These are phyloP conservation scores for Porites australiensis DNA, from an alignment of 64 coral and sea anemone genomes.

Conservation along the genomic window DNA sequence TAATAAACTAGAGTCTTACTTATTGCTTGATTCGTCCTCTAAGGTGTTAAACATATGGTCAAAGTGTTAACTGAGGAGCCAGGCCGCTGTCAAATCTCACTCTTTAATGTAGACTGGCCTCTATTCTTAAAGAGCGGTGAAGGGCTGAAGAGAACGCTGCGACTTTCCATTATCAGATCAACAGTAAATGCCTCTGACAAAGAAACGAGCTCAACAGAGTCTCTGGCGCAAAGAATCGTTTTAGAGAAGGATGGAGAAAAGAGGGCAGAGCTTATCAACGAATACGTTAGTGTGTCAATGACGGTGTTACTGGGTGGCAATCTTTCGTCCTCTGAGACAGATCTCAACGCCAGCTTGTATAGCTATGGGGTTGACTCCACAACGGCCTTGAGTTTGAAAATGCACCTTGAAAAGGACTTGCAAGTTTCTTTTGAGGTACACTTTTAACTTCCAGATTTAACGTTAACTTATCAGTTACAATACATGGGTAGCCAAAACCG, in stretches of 20 bases:
- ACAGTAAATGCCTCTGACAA: neutral
- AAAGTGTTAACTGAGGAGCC: conserved; percentile 29
- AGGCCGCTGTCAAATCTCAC: conserved; percentile 2
- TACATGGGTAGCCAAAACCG: no score
- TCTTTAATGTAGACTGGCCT: conserved; percentile 43
- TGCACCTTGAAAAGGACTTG: conserved; percentile 49
- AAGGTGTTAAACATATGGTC: conserved; percentile 47
- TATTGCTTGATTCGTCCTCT: neutral
- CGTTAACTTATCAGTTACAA: no score
- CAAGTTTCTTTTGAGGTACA: conserved; percentile 74
- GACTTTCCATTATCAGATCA: neutral
- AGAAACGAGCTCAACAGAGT: neutral
- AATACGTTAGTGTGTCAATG: conserved; percentile 28
- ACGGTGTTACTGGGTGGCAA: conserved; percentile 35
- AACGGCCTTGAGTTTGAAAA: conserved; percentile 62
- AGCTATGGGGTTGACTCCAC: conserved; percentile 84
- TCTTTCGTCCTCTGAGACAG: conserved; percentile 47
- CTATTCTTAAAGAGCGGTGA: conserved; percentile 13
- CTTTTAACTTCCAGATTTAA: neutral
- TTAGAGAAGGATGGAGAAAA: conserved; percentile 48
- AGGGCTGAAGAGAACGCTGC: neutral
- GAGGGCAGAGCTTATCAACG: conserved; percentile 32
- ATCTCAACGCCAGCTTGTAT: conserved; percentile 65
- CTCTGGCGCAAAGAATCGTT: conserved; percentile 39
- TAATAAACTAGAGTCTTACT: no score